Percentiles rank a stretch among this genome's conserved stretches.
phyloP scores from a whole-genome alignment of 1,140 invertebrate genomes.

The Neocloeon triangulifer region DNA sequence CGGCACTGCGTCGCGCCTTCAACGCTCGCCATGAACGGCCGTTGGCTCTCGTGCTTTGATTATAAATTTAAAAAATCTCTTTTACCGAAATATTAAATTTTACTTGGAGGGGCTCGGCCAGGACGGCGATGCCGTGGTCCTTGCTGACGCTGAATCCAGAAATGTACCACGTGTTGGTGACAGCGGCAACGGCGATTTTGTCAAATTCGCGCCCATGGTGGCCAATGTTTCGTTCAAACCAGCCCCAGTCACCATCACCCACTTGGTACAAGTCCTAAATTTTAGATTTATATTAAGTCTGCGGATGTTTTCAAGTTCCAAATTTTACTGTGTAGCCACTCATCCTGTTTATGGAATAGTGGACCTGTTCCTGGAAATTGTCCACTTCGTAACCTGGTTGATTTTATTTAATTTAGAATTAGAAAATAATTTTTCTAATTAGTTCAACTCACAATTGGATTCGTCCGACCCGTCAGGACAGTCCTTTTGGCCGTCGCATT shows the following conservation, averaged over 20 bases:
- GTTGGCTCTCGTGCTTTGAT: too few species aligned
- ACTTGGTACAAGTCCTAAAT: conserved; percentile 21
- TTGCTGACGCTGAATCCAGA: conserved; percentile 22
- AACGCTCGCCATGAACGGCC: conserved; percentile 29
- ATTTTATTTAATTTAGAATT: too few species aligned
- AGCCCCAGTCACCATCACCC: conserved; percentile 21
- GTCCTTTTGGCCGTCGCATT: conserved; percentile 18
- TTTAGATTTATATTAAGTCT: too few species aligned
- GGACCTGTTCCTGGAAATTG: too few species aligned
- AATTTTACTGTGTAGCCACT: conserved; percentile 12
- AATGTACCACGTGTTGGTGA: conserved; percentile 20
- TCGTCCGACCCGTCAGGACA: conserved; percentile 21
- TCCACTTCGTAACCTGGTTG: too few species aligned
- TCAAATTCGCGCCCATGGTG: conserved; percentile 19
- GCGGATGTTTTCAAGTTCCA: too few species aligned
- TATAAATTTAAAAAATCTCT: conserved; percentile 3
- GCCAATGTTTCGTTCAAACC: conserved; percentile 19
- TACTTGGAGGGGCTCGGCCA: conserved; percentile 16
- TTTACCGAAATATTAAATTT: conserved; percentile 5
- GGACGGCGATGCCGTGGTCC: conserved; percentile 18
- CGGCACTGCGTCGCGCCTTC: conserved; percentile 23
- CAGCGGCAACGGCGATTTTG: conserved; percentile 15
- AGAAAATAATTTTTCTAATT: too few species aligned
- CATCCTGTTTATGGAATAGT: conserved; percentile 12
- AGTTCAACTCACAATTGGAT: conserved; percentile 16